phyloP scores from a whole-genome alignment of 2,113 vertebrate species.

The Solea solea region DNA sequence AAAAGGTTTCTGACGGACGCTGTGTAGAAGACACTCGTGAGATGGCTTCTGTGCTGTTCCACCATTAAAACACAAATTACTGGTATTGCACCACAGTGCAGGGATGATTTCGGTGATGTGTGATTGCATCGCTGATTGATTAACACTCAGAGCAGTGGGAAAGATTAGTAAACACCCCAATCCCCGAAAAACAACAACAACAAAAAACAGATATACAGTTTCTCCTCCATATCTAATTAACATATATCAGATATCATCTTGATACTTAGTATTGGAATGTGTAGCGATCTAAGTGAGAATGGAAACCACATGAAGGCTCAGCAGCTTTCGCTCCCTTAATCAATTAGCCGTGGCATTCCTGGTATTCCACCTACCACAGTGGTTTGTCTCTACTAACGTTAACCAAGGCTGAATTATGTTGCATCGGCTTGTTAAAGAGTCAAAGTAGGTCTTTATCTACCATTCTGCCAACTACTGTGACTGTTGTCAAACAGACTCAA shows the following conservation, averaged over 20 bases:
- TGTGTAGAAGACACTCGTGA: constrained; percentile 9
- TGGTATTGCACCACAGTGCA: constrained; percentile 16
- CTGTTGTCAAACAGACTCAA: too few species aligned
- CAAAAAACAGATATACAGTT: not conserved
- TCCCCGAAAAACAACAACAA: not conserved
- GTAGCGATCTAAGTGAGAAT: not conserved
- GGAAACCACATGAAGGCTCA: constrained; percentile 19
- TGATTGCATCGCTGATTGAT: constrained; percentile 12
- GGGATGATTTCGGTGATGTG: constrained; percentile 23
- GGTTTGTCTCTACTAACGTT: constrained; percentile 8
- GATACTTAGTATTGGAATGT: not conserved
- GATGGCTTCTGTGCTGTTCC: constrained; percentile 7
- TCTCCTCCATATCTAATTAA: not conserved
- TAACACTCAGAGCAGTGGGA: constrained; percentile 1
- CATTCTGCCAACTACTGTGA: too few species aligned
- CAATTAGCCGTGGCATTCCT: constrained; percentile 54
- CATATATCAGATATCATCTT: not conserved
- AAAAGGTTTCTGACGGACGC: not conserved
- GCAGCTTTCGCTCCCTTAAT: constrained; percentile 39
- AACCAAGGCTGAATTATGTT: not conserved
- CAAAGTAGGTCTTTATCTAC: not conserved
- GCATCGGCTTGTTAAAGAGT: constrained; percentile 3
- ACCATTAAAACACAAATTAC: constrained; percentile 21
- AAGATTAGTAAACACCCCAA: constrained; percentile 2
- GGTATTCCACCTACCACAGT: constrained; percentile 29